A percentile compares a stretch with the other conserved stretches of the same genome.
Conservation (phyloP, 2,797 vertebrate genomes). For the Coracias cyanogaster region DNA sequence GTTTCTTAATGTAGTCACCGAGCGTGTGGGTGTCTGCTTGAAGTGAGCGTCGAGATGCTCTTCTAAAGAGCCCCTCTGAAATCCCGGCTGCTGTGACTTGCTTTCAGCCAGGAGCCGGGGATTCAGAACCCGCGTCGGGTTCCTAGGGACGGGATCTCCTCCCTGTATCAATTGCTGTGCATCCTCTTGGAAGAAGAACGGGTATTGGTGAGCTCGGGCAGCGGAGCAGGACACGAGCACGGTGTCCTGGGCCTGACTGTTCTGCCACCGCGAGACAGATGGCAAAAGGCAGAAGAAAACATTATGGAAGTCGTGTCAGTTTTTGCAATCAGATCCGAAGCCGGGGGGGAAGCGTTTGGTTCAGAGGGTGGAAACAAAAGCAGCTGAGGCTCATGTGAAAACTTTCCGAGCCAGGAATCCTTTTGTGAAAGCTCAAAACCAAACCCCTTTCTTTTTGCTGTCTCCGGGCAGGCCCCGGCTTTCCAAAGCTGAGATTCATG, state of each 20-base stretch:
- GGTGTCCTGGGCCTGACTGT: neutral
- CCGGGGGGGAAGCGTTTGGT: neutral
- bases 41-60: neutral
- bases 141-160: neutral
- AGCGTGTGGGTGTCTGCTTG: no score
- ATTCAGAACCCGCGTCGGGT: neutral
- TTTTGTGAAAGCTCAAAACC: slow-evolving; percentile 21
- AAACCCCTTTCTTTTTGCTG: neutral
- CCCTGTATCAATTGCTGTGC: accelerated
- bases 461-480: neutral
- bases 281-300: neutral
- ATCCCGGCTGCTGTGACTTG: neutral
- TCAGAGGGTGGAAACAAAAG: slow-evolving; percentile 38
- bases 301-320: accelerated
- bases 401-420: neutral
- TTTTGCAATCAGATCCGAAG: neutral
- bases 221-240: accelerated
- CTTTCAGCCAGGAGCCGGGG: neutral
- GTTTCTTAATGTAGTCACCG: no score
- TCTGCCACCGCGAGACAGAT: neutral
- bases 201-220: neutral
- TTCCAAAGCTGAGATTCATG: neutral
- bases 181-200: neutral
- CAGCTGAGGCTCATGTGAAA: neutral
- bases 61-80: neutral